Base-by-base conservation (phyloP, 2,797 vertebrate species). In the Enteromius thamalakanensis region DNA sequence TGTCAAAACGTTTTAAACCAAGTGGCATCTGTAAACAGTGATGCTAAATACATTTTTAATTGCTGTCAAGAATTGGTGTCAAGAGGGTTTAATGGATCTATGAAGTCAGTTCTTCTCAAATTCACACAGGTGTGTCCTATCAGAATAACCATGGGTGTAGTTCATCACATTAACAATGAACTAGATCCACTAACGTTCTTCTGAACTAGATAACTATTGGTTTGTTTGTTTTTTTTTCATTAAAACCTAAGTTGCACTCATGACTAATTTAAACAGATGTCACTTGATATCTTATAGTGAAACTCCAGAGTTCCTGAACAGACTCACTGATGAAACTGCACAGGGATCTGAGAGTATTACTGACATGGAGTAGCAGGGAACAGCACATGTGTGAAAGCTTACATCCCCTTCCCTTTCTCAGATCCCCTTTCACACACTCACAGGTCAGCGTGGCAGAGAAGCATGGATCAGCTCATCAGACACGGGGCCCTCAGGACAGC, bases 381-480 rank as follows among this genome's bases (percentile, higher is more conserved):
- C 49, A 85, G 76, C 75, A 64, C 74, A 69, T 75, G 81, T 81
- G 83, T 79, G 53, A 79, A 49, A 49, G 78, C 71, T 84, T 86
- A 91, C 92, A 93, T 94, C 94, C 94, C 91, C 90, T 92, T 94
- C 93, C 90, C 82, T 77, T 90, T 86, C 92, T 93, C 92, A 93
- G 90, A 92, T 94, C 93, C 91, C 90, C 92, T 93, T 94, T 93
- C 84, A 87, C 88, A 81, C 47, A 68, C 34, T 47, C 60, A 68
- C 60, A 68, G 45, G 82, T 51, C 77, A 67, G 76, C 51, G 34
- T 75, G 80, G 15, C 40, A 77, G 32, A 79, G 62, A 51, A 77
- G 40, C 37, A 53, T 68, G 47, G 81, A 76, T 83, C 51, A 64
- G 14, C 70, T 67, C 76, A 64, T 76, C 71, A 85, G 69, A 76